Conservation (phyloP, 2,888 invertebrate species). For the Frankliniella intonsa region DNA sequence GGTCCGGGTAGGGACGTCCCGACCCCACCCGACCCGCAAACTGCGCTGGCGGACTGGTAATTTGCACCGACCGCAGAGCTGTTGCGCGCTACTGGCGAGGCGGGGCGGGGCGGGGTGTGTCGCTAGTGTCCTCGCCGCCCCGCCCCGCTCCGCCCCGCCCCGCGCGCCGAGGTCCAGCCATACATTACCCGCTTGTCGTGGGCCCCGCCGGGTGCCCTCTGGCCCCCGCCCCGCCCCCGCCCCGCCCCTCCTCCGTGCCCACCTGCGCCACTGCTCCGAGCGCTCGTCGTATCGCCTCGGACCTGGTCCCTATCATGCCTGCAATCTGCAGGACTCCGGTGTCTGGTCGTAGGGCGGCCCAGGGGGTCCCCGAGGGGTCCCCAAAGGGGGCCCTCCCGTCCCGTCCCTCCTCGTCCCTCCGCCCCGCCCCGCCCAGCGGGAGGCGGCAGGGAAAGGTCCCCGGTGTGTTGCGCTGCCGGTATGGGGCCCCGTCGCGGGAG, state of each 20-base stretch:
- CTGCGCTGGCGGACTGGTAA: neutral
- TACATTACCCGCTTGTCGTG: constrained; percentile 35
- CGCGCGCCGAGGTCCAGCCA: constrained; percentile 33
- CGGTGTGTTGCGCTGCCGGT: constrained; percentile 7
- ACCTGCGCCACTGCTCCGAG: too few relatives aligned
- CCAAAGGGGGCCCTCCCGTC: neutral
- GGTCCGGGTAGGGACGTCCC: neutral
- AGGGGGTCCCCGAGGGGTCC: neutral
- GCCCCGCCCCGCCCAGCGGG: too few relatives aligned
- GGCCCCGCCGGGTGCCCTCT: too few relatives aligned
- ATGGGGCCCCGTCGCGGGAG: too few relatives aligned
- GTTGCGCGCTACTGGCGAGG: neutral
- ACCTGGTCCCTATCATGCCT: constrained; percentile 39
- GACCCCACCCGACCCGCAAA: too few relatives aligned
- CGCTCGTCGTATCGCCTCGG: too few relatives aligned
- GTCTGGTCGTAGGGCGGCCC: neutral
- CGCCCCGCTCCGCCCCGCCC: neutral
- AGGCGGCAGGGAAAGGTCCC: constrained; percentile 36
- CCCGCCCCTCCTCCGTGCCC: constrained; percentile 35
- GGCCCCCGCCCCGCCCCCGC: too few relatives aligned
- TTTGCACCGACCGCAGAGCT: neutral
- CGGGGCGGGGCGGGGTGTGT: neutral
- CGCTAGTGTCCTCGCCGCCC: neutral
- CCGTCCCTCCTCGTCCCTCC: too few relatives aligned
- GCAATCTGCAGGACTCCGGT: constrained; percentile 33